phyloP scores from a whole-genome alignment of 2,113 vertebrate species.

The Oceanites oceanicus region DNA sequence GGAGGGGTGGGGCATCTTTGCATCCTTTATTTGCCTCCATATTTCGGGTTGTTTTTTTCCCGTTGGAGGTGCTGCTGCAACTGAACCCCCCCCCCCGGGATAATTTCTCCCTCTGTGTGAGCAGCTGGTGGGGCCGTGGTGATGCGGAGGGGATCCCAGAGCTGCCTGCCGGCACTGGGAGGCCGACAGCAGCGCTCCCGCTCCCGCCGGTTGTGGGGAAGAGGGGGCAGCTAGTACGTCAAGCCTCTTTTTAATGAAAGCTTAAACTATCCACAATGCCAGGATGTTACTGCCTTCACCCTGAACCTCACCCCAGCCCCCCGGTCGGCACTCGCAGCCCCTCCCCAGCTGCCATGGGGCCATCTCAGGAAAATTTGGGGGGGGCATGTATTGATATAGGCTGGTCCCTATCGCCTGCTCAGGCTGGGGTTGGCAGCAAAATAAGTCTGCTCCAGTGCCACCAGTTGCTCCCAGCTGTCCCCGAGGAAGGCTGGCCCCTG shows the following conservation, averaged over 20 bases:
- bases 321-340: fast-evolving
- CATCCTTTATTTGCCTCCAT: background rate
- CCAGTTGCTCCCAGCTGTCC: background rate
- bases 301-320: background rate
- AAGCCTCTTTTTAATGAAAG: background rate
- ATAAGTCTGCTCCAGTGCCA: background rate
- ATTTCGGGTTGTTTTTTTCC: background rate
- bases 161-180: background rate
- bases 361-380: background rate
- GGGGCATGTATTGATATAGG: background rate
- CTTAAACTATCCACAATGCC: background rate
- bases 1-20: fast-evolving
- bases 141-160: fast-evolving
- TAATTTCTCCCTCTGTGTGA: background rate
- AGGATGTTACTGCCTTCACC: background rate
- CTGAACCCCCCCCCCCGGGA: too few relatives aligned
- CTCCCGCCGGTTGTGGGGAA: fast-evolving
- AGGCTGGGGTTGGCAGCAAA: background rate
- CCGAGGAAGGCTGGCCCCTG: fast-evolving
- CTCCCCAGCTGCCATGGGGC: background rate
- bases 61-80: background rate
- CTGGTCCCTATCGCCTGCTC: background rate
- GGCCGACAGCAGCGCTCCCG: fast-evolving
- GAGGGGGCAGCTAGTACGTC: background rate
- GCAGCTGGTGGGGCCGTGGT: background rate